Base-by-base conservation (phyloP, 2,113 vertebrate species). In the Marmota monax region DNA sequence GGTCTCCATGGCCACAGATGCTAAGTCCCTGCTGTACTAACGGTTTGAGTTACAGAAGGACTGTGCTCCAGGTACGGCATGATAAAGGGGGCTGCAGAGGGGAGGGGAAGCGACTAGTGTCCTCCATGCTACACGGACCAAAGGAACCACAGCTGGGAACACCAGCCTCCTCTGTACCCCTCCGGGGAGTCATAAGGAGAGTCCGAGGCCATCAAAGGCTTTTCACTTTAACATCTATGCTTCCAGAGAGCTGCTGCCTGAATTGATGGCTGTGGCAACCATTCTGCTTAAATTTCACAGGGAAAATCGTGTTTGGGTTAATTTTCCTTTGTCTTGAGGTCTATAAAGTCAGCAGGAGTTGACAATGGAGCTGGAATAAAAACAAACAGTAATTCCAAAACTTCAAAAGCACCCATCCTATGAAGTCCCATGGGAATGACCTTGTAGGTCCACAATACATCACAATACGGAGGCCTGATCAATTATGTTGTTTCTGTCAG, bases 71-170 rank as follows among this genome's bases (percentile, higher is more conserved):
- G 27, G 17, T 53, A 51, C 27, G 2, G 1, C 45, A 10, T n/a
- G n/a, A n/a, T n/a, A n/a, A n/a, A n/a, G n/a, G n/a, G n/a, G n/a
- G n/a, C n/a, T n/a, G n/a, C n/a, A n/a, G n/a, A 72, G 61, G 22
- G 22, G 6, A 27, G 16, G 42, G 37, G 56, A 80, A 23, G 45
- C 12, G 2, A 23, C 0, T 0, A 7, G 27, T 17, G 18, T 80
- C 93, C 51, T 83, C 39, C 22, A 10, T 16, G 27, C 77, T 72
- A 27, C 76, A 29, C 74, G 14, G n/a, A 93, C 45, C 72, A 74
- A 25, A 90, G 53, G 29, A 58, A n/a, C n/a, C n/a, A n/a, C n/a
- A 63, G 58, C 70, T 80, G 86, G 70, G 9, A 9, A 12, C 4
- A 0, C 17, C 32, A n/a, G 70, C 73, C 32, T 39, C 23, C 1